Evolutionary conservation across 2,113 vertebrate genomes (phyloP).

Genomic region (Eolophus roseicapilla): DNA sequence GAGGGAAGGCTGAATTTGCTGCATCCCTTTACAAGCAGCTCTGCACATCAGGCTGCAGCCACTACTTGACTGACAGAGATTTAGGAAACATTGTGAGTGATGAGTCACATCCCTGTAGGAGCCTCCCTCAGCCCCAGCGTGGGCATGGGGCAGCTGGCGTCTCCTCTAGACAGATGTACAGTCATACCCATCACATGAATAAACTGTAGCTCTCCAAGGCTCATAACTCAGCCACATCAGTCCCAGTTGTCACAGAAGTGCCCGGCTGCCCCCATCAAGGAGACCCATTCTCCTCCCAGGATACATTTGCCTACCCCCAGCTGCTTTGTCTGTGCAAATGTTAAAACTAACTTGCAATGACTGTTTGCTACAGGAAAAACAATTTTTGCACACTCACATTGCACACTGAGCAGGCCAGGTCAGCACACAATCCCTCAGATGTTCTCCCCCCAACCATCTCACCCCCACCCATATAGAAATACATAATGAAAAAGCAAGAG

Average conservation of each 20-base stretch:
- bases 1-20: not conserved
- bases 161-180: not conserved
- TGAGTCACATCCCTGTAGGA: not conserved
- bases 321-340: not conserved
- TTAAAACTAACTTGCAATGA: not conserved
- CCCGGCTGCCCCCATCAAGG: not conserved
- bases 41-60: not conserved
- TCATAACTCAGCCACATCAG: not conserved
- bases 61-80: not conserved
- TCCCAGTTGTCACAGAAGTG: accelerated
- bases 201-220: not conserved
- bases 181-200: not conserved
- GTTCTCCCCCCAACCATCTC: not conserved
- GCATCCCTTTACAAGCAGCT: not conserved
- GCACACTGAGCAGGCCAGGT: not conserved
- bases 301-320: not conserved
- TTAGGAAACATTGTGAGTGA: not conserved
- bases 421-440: not conserved
- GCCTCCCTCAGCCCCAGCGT: not conserved
- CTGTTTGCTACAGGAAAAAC: not conserved
- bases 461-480: not conserved
- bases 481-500: accelerated
- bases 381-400: not conserved
- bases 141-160: not conserved
- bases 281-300: not conserved